These are phyloP conservation scores for Trichonephila clavipes DNA, from an alignment of 1,140 invertebrate genomes.

Conservation along the genomic window DNA sequence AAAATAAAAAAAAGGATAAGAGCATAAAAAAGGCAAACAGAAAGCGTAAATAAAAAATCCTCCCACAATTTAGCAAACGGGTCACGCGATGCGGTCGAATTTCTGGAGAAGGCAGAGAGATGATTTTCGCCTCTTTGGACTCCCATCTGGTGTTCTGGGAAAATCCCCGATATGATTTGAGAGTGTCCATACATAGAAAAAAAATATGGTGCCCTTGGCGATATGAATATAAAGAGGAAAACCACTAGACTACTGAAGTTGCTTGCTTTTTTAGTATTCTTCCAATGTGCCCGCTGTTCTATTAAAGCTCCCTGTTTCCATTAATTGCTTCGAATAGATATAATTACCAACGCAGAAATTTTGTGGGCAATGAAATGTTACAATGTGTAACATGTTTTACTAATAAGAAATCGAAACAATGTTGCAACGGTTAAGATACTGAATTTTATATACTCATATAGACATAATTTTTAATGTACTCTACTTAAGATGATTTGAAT, in stretches of 20 bases:
- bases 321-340: constrained; percentile 3
- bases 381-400: too few species aligned
- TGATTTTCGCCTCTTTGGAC: constrained; percentile 40
- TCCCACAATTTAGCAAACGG: constrained; percentile 4
- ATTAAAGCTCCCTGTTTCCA: not conserved
- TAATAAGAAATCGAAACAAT: too few species aligned
- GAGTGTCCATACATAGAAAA: constrained; percentile 10
- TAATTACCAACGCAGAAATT: not conserved
- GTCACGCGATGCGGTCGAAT: constrained; percentile 21
- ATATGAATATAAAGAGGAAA: constrained; percentile 22
- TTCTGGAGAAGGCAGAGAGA: constrained; percentile 11
- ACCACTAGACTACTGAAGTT: not conserved
- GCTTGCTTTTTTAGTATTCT: constrained; percentile 16
- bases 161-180: constrained; percentile 24
- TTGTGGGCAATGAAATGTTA: too few species aligned
- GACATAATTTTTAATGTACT: too few species aligned
- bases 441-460: too few species aligned
- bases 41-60: not conserved
- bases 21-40: not conserved
- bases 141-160: not conserved
- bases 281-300: not conserved
- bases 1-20: not conserved
- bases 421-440: too few species aligned
- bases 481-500: too few species aligned
- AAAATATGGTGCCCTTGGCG: not conserved